Evolutionary conservation across 1,140 invertebrate genomes (phyloP).

Genomic region (Mya arenaria): DNA sequence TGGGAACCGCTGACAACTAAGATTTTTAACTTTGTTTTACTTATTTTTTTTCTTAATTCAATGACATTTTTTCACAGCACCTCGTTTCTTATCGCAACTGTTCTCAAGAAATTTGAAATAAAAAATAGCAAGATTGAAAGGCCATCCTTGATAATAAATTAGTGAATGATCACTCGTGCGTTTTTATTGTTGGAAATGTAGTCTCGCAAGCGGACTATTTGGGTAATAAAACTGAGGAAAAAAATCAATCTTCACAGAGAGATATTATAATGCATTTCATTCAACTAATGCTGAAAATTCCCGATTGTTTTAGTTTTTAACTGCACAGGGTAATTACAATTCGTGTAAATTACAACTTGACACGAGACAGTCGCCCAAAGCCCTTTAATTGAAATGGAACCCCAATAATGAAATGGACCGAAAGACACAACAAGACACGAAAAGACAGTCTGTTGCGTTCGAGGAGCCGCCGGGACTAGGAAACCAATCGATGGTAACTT

Average conservation of each 20-base stretch:
- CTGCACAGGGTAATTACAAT: neutral
- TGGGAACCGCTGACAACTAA: too few species aligned
- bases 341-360: neutral
- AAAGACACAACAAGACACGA: neutral
- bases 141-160: neutral
- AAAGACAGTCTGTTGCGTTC: neutral
- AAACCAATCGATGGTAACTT: constrained; percentile 28
- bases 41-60: neutral
- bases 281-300: neutral
- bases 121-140: neutral
- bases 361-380: neutral
- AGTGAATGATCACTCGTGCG: neutral
- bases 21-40: neutral
- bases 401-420: neutral
- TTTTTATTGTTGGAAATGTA: neutral
- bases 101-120: neutral
- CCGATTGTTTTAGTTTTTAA: neutral
- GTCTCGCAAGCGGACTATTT: neutral
- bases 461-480: neutral
- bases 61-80: neutral
- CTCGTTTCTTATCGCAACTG: neutral
- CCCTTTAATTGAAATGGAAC: neutral
- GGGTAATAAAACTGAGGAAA: neutral
- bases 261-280: neutral
- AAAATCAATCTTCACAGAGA: neutral